Base-by-base conservation (phyloP, 2,113 vertebrate genomes). In the Calyptomena viridis region DNA sequence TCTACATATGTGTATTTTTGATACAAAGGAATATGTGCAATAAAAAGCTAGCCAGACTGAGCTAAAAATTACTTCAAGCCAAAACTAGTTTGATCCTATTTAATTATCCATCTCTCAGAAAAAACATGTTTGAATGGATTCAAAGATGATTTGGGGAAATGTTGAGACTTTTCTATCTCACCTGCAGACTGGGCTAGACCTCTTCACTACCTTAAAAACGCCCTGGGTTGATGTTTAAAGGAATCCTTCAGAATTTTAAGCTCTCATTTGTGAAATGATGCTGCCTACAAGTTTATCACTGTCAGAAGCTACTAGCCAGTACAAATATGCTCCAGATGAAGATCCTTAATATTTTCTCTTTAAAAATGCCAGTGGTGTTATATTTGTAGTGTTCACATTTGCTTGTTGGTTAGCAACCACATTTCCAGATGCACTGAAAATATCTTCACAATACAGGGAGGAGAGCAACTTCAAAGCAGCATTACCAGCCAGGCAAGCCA, bases 401-500 rank as follows among this genome's bases (percentile, higher is more conserved):
- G 7, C 2, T 12, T 91, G 80, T 90, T 95, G 94, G 97, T 97
- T 97, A 94, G 94, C 96, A 96, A 93, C 88, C 94, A 77, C 77
- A 62, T 72, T 89, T 87, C 94, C 93, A 97, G 96, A 90, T 97
- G 94, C 73, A 95, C 64, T 47, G 82, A 95, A 94, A 96, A 80
- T 67, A 22, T 89, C 96, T 97, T 97, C 69, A 81, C 78, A 95
- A 93, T 88, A 88, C 47, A 93, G 73, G 87, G 92, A 97, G 90
- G 95, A 97, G 91, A 89, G 78, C 24, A 95, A 89, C 89, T 96
- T 92, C 78, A 89, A 94, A 87, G 95, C 17, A 91, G 76, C 50
- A 84, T 66, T 77, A 94, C 73, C 90, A 95, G 69, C 80, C 52
- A 97, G 91, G 93, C 76, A 97, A 97, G 95, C 86, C 87, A 80